phyloP scores from a whole-genome alignment of 2,888 invertebrate genomes.

The Caenorhabditis uteleia region DNA sequence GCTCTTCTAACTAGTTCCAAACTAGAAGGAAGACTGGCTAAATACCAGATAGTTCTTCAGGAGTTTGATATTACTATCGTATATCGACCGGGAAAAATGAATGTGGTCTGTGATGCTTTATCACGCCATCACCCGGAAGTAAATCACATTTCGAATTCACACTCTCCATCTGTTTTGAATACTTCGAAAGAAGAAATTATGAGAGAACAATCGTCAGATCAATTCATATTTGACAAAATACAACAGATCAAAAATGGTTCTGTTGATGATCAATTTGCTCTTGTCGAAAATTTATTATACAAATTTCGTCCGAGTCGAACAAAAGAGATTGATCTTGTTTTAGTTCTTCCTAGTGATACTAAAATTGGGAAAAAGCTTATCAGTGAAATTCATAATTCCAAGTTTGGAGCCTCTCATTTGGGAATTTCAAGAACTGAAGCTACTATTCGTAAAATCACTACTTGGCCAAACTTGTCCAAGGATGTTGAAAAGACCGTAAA shows the following conservation, averaged over 20 bases:
- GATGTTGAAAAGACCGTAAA: too few species aligned
- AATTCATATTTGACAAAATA: too few species aligned
- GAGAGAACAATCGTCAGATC: not conserved
- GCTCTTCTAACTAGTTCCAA: conserved; percentile 10
- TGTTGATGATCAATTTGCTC: too few species aligned
- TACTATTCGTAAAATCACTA: not conserved
- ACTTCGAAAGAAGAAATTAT: not conserved
- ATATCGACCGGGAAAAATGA: conserved; percentile 45
- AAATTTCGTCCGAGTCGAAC: too few species aligned
- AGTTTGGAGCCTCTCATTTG: not conserved
- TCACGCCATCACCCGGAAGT: conserved; percentile 14
- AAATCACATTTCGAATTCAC: too few species aligned
- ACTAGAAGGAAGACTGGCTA: conserved; percentile 15
- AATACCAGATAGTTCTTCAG: conserved; percentile 21
- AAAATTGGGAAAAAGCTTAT: not conserved
- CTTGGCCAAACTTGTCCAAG: too few species aligned
- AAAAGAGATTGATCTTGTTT: too few species aligned
- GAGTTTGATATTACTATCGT: conserved; percentile 35
- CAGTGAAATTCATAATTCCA: not conserved
- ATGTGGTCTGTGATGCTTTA: conserved; percentile 41
- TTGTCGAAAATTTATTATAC: too few species aligned
- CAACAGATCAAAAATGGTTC: too few species aligned
- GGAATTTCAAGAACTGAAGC: not conserved
- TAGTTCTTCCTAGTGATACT: not conserved
- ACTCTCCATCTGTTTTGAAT: too few species aligned